Conservation (phyloP, 2,888 invertebrate species). For the Tipula confusa region DNA sequence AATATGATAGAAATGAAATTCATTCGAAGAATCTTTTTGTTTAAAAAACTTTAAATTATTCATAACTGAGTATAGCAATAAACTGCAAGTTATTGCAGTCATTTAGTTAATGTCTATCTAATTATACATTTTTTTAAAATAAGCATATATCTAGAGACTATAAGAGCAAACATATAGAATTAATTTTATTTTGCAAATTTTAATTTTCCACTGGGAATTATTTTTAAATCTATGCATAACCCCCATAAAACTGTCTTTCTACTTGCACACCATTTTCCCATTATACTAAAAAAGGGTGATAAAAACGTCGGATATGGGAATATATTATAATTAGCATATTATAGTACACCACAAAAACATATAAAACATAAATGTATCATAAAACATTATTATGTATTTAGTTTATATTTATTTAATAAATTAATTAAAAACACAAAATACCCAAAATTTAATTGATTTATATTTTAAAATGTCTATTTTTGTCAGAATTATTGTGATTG, state of each 20-base stretch:
- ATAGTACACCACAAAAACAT: not conserved
- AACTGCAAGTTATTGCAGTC: no score
- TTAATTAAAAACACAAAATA: not conserved
- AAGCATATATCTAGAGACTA: no score
- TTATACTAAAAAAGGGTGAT: not conserved
- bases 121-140: no score
- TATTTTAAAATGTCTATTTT: not conserved
- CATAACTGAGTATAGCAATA: no score
- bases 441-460: conserved; percentile 16
- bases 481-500: no score
- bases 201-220: not conserved
- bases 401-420: not conserved
- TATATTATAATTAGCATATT: not conserved
- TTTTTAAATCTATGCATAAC: not conserved
- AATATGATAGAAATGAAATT: no score
- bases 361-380: not conserved
- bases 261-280: not conserved
- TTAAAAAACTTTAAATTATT: no score
- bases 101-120: no score
- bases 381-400: not conserved
- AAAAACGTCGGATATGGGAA: not conserved
- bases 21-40: no score
- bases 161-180: not conserved
- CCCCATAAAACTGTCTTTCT: not conserved
- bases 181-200: not conserved